A percentile compares a stretch with the other conserved stretches of the same genome.
Conservation (phyloP, 1,140 invertebrate genomes). For the Temnothorax nylanderi region DNA sequence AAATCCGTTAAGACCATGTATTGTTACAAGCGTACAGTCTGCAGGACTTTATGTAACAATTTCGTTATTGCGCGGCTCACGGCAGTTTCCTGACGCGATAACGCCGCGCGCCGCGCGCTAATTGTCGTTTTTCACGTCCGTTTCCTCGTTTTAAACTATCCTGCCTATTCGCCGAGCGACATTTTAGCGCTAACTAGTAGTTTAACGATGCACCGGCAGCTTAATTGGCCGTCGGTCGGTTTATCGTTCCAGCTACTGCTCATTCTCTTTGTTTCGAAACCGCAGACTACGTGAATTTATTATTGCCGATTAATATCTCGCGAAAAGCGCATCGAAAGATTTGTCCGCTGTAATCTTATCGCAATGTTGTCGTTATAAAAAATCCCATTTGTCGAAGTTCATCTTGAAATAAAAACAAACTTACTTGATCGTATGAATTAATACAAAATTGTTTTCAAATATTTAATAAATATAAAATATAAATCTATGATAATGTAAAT, state of each 20-base stretch:
- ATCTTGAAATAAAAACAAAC: no score
- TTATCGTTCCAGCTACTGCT: slow-evolving; percentile 57
- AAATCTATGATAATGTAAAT: background rate
- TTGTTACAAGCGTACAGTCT: slow-evolving; percentile 44
- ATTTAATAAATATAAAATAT: background rate
- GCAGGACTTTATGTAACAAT: slow-evolving; percentile 68
- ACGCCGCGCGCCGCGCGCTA: slow-evolving; percentile 57
- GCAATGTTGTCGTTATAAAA: background rate
- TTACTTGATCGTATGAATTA: background rate
- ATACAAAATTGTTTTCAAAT: background rate
- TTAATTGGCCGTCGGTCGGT: slow-evolving; percentile 67
- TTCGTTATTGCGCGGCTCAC: slow-evolving; percentile 56
- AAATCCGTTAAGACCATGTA: background rate
- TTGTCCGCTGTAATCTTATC: background rate
- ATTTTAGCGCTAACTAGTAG: slow-evolving; percentile 73
- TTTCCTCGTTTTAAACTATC: slow-evolving; percentile 68
- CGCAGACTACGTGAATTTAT: slow-evolving; percentile 38
- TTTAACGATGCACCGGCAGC: slow-evolving; percentile 68
- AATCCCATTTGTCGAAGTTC: background rate
- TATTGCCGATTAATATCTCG: slow-evolving; percentile 56
- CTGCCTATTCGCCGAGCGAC: slow-evolving; percentile 57
- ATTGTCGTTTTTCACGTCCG: slow-evolving; percentile 77
- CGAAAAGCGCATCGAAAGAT: slow-evolving; percentile 5
- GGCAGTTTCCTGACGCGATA: slow-evolving; percentile 70
- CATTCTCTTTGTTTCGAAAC: slow-evolving; percentile 48